A percentile compares a stretch with the other conserved stretches of the same genome.
Evolutionary conservation across 2,797 vertebrate species (phyloP).

Genomic region (Enoplosus armatus): DNA sequence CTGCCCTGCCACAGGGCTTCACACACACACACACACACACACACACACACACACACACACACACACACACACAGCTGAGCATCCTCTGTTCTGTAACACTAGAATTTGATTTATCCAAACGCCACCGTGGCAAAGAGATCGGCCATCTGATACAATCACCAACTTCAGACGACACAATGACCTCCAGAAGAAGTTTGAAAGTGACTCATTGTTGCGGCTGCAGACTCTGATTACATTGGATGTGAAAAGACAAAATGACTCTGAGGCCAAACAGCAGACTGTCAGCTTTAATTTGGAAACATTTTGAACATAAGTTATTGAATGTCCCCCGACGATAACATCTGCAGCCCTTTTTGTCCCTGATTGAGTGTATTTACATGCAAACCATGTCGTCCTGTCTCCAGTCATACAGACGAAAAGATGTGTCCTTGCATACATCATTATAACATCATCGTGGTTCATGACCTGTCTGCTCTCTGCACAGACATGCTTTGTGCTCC

Average conservation of each 20-base stretch:
- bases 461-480: conserved; percentile 17
- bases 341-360: conserved; percentile 16
- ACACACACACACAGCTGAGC: conserved; percentile 3
- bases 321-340: conserved; percentile 36
- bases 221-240: conserved; percentile 58
- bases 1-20: conserved; percentile 29
- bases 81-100: conserved; percentile 18
- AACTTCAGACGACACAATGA: conserved; percentile 53
- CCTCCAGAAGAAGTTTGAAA: conserved; percentile 63
- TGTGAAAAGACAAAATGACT: conserved; percentile 61
- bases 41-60: conserved; percentile 27
- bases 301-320: conserved; percentile 37
- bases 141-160: conserved; percentile 21
- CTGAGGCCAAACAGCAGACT: conserved; percentile 63
- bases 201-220: conserved; percentile 62
- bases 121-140: conserved; percentile 30
- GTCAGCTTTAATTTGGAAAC: conserved; percentile 61
- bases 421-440: conserved; percentile 13
- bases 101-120: conserved; percentile 33
- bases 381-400: conserved; percentile 6
- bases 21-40: conserved; percentile 35
- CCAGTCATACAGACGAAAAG: conserved; percentile 2
- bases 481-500: neutral
- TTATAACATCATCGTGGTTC: neutral
- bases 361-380: conserved; percentile 18